Base-by-base conservation (phyloP, 2,888 invertebrate genomes). In the Lithophane leautieri region DNA sequence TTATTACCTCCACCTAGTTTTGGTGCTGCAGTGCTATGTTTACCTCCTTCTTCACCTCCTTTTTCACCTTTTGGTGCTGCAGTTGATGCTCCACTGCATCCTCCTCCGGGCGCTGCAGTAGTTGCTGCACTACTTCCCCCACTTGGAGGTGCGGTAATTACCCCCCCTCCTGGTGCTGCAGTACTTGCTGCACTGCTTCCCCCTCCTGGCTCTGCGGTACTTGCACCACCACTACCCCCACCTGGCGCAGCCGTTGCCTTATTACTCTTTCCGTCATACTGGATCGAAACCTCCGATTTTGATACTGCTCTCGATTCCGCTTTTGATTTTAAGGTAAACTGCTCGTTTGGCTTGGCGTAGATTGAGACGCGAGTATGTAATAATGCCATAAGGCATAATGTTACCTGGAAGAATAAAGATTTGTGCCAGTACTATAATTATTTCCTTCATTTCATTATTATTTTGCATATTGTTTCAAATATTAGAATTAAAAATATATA, bases 351-450 rank as follows among this genome's bases (percentile, higher is more conserved):
- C 47, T 58, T 71, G 16, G 81, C 81, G 0, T 81, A 56, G 3
- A 58, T 12, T 12, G 44, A 22, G 25, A 70, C 0, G 11, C 25
- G 44, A 14, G 25, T n/a, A 22, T 47, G 25, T 40, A 28, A 25
- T 42, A 84, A 16, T 60, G 63, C 70, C 70, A 78, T 60, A 4
- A 82, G n/a, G 56, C 74, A 74, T 58, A 82, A 25, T 61, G 78
- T 8, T 44, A 67, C 72, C 83, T 83, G 25, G 1, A 58, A 1
- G 16, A 72, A 72, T 0, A 68, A 62, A 12, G 3, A 9, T 11
- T 54, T 50, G 0, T 9, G 1, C 82, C 7, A 56, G n/a, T 52
- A 47, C 1, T 47, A 0, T 22, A 7, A 1, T 25, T 44, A 0
- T 25, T 12, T 34, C 34, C 34, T 34, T n/a, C n/a, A n/a, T n/a